Evolutionary conservation across 2,888 invertebrate genomes (phyloP), one percentile per base, ranked within the genome.

Genomic region (Melanotus villosus): DNA sequence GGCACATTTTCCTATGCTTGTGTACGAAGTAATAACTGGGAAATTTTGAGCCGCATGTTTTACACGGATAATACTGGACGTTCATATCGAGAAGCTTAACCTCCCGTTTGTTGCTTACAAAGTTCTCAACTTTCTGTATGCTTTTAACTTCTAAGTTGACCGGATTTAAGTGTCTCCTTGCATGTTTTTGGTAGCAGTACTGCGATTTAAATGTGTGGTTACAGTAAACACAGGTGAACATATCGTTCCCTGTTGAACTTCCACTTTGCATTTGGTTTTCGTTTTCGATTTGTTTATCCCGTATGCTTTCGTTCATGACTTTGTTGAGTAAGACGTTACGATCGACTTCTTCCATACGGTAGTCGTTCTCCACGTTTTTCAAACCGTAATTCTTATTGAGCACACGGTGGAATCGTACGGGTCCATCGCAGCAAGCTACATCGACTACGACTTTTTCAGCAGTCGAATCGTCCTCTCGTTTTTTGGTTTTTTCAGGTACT

Each of bases 11-110:
- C 59, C 95, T 87, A 82, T 96, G 96, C 81, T 96, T 96, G 83
- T 96, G 96, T 19, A 96, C 96, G 86, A 96, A 96, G 85, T 96
- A 96, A 82, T 96, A 96, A 75, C 95, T 95, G 0, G 96, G 96
- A 83, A 96, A 96, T 83, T 96, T 96, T 77, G 91, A 93, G 16
- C 96, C 96, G 84, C 96, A 96, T 0, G 93, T 95, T 85, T 96
- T 96, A 85, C 96, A 96, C 0, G 96, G 96, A 85, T 96, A 96
- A 86, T 96, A 96, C 83, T 96, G 96, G 0, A 96, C 90, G 79
- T 95, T 92, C 83, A 94, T 89, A 77, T 93, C 92, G 56, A 92
- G 82, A 2, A 91, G 86, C 59, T 89, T 87, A 1, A 91, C 91
- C 77, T 91, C 91, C 5, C 90, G 84, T 50, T 87, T 85, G 57